These are phyloP conservation scores for Coleophora flavipennella DNA, from an alignment of 2,888 invertebrate species.

Conservation along the genomic window DNA sequence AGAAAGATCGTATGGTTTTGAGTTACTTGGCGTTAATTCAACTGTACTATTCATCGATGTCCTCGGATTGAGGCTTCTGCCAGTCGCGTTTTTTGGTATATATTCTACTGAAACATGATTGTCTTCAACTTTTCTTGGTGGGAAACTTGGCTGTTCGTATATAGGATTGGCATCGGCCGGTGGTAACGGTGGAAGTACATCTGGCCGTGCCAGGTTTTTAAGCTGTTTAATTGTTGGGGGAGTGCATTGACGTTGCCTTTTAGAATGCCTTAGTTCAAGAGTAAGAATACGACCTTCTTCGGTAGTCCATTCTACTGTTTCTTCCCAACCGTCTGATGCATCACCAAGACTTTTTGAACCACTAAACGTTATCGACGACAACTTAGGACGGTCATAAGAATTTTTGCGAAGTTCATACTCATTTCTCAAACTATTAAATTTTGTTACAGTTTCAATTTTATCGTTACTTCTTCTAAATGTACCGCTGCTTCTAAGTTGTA, in stretches of 20 bases:
- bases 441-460: conserved; percentile 47
- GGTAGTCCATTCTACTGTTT: conserved; percentile 47
- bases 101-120: conserved; percentile 41
- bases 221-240: conserved; percentile 61
- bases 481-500: conserved; percentile 77
- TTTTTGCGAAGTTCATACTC: conserved; percentile 79
- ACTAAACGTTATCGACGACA: conserved; percentile 36
- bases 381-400: conserved; percentile 51
- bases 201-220: conserved; percentile 73
- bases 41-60: conserved; percentile 37
- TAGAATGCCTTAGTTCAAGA: conserved; percentile 81
- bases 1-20: conserved; percentile 33
- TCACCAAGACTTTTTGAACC: conserved; percentile 41
- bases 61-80: conserved; percentile 75
- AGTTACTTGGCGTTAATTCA: conserved; percentile 29
- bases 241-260: conserved; percentile 77
- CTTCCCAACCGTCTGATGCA: conserved; percentile 43
- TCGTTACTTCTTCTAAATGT: conserved; percentile 76
- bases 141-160: conserved; percentile 73
- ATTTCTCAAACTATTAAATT: conserved; percentile 79
- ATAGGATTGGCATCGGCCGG: conserved; percentile 66
- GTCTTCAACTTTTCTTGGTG: conserved; percentile 65
- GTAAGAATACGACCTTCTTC: conserved; percentile 78
- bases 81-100: conserved; percentile 77
- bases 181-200: conserved; percentile 77